These are phyloP conservation scores for Melanotus villosus DNA, from an alignment of 2,888 invertebrate species.

Conservation along the genomic window DNA sequence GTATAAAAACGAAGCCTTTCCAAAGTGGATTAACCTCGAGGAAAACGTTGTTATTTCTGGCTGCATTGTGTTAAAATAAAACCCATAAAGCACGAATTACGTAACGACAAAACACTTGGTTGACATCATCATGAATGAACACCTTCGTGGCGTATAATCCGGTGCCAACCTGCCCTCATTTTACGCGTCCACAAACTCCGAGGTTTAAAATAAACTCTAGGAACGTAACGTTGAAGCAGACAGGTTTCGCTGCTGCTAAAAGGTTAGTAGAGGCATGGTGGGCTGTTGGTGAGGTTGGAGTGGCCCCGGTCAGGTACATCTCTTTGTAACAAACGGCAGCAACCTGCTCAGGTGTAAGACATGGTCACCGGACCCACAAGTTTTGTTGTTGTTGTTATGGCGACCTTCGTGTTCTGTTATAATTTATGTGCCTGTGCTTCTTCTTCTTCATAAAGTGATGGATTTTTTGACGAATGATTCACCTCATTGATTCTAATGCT, in stretches of 20 bases:
- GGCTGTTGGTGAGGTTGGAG: slow-evolving; percentile 7
- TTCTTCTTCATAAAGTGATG: not conserved
- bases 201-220: slow-evolving; percentile 24
- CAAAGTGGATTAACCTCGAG: too few species aligned
- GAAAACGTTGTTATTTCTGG: too few species aligned
- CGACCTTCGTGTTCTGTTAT: not conserved
- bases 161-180: slow-evolving; percentile 27
- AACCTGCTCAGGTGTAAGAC: slow-evolving; percentile 9
- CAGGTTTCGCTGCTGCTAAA: slow-evolving; percentile 12
- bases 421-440: not conserved
- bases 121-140: slow-evolving; percentile 17
- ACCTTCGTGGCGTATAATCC: slow-evolving; percentile 12
- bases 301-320: slow-evolving; percentile 7
- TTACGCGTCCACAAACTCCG: slow-evolving; percentile 21
- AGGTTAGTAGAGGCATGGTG: slow-evolving; percentile 22
- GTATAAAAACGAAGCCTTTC: too few species aligned
- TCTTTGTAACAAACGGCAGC: not conserved
- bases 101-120: too few species aligned
- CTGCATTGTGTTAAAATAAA: too few species aligned
- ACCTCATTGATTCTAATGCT: too few species aligned
- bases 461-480: not conserved
- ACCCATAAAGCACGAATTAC: too few species aligned
- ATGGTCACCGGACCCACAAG: slow-evolving; percentile 9
- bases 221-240: slow-evolving; percentile 15
- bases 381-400: not conserved